A percentile compares a stretch with the other conserved stretches of the same genome.
Evolutionary conservation across 2,888 invertebrate genomes (phyloP).

Genomic region (Rotaria sp.): DNA sequence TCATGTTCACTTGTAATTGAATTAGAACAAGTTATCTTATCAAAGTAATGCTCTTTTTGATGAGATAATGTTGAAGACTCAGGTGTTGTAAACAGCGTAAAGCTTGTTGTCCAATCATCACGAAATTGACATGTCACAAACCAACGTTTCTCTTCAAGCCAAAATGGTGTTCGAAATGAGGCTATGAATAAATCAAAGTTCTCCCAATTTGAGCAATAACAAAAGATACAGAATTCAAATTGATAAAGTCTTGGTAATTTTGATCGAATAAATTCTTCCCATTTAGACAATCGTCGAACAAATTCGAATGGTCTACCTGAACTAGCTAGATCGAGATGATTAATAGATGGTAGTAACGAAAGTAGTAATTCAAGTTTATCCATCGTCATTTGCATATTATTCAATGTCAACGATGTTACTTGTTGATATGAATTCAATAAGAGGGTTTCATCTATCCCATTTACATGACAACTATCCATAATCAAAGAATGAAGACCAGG

Average conservation of each 20-base stretch:
- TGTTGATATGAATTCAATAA: background rate
- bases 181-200: background rate
- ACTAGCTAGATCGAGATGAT: background rate
- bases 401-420: background rate
- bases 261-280: background rate
- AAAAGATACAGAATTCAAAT: background rate
- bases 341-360: background rate
- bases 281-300: background rate
- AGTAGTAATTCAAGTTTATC: background rate
- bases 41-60: background rate
- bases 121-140: conserved; percentile 13
- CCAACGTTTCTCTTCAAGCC: conserved; percentile 19
- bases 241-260: background rate
- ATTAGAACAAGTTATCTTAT: background rate
- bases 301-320: background rate
- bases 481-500: background rate
- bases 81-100: background rate
- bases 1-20: no score
- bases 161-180: background rate
- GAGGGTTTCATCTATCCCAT: background rate
- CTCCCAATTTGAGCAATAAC: background rate
- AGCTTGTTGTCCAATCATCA: background rate
- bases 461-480: background rate
- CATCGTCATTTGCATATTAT: background rate
- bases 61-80: background rate